A percentile compares a stretch with the other conserved stretches of the same genome.
phyloP scores from a whole-genome alignment of 2,888 invertebrate genomes.

The Thereva nobilitata region DNA sequence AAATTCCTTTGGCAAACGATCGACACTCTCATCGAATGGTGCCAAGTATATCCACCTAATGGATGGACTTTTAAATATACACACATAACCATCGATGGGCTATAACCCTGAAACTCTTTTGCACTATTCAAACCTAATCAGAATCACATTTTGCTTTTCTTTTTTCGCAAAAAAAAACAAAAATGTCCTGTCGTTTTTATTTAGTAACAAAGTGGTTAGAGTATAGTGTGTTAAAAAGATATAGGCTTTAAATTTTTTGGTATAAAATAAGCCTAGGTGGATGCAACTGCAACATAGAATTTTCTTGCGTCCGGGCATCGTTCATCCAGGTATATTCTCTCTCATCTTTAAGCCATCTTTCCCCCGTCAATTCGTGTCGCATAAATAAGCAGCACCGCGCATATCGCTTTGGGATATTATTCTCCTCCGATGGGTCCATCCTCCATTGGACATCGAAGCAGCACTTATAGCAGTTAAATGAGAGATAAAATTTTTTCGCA shows the following conservation, averaged over 20 bases:
- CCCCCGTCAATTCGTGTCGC: slow-evolving; percentile 35
- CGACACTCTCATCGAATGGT: slow-evolving; percentile 15
- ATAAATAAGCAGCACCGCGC: slow-evolving; percentile 31
- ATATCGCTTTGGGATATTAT: slow-evolving; percentile 28
- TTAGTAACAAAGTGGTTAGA: too few relatives aligned
- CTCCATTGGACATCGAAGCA: slow-evolving; percentile 13
- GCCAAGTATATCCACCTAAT: background rate
- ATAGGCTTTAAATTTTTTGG: too few relatives aligned
- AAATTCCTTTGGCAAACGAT: slow-evolving; percentile 39
- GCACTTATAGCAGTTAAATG: slow-evolving; percentile 46
- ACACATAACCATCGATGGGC: background rate
- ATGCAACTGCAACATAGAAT: background rate
- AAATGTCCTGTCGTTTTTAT: too few relatives aligned
- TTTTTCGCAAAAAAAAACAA: too few relatives aligned
- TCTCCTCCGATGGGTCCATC: slow-evolving; percentile 12
- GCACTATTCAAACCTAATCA: too few relatives aligned
- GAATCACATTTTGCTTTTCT: too few relatives aligned
- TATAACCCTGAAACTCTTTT: too few relatives aligned
- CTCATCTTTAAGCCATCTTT: slow-evolving; percentile 12
- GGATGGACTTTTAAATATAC: background rate
- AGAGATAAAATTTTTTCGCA: slow-evolving; percentile 48
- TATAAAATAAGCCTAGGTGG: too few relatives aligned
- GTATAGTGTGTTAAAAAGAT: too few relatives aligned
- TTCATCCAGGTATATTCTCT: slow-evolving; percentile 16
- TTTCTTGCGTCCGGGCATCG: slow-evolving; percentile 8